Evolutionary conservation across 2,113 vertebrate genomes (phyloP), one percentile per base, ranked within the genome.

Genomic region (Eidolon helvum): DNA sequence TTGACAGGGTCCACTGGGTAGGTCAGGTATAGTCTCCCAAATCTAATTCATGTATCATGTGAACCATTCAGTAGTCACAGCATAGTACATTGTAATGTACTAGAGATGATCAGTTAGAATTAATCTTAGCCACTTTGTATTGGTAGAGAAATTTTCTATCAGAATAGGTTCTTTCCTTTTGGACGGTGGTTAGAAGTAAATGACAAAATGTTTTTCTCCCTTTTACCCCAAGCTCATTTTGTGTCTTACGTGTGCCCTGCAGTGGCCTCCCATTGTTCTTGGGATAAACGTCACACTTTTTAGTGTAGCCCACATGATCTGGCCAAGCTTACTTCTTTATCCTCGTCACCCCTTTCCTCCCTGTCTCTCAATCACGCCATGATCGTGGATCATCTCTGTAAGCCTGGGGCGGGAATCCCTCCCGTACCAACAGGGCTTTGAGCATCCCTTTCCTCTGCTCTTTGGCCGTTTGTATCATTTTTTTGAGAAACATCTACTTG

Each of bases 151-250:
- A 26, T 48, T 74, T 80, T 35, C 9, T 0, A 61, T 78, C 18
- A 40, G 63, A 72, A 19, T 38, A 57, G 24, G 4, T n/a, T 85
- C 50, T 84, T 97, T 96, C 61, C 75, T 16, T 94, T 93, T 16
- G 79, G 53, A 59, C 53, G 66, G 0, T 94, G 75, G 19, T 69
- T 94, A 63, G 93, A 96, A 93, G 68, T 33, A 91, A 93, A 48
- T 74, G 61, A 33, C 9, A 83, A 38, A 93, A 78, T 38, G 50
- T 48, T 48, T 72, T 53, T 26, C 28, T 28, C 2, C 22, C 30
- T 35, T 21, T 2, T 30, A 18, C 14, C 43, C 38, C 14, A 35
- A 61, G 33, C 48, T 84, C n/a, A 43, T 85, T 93, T 88, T 74
- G 5, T 83, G 9, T 61, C 33, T n/a, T 75, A 40, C 10, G 7